Evolutionary conservation across 2,797 vertebrate genomes (phyloP), one percentile per base, ranked within the genome.

Genomic region (Botia kubotai): DNA sequence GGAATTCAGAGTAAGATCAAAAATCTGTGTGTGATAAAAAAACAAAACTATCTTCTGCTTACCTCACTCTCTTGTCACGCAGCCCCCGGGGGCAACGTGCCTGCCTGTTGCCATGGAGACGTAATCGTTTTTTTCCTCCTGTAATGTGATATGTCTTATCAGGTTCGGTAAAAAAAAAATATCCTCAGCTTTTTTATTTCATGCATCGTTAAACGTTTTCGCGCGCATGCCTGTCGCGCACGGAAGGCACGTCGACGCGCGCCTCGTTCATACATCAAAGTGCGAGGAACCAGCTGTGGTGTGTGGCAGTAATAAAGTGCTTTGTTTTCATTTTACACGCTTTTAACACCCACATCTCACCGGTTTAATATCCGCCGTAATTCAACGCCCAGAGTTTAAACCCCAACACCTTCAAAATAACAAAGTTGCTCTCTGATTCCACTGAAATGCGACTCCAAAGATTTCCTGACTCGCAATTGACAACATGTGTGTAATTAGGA

Each of bases 71-170:
- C 62, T 52, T 48, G 52, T 68, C 71, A 39, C 63, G n/a, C 72
- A 77, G 73, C 69, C 87, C 21, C 8, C n/a, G 33, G 26, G 52
- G 85, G 80, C 82, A 50, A 76, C 53, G 77, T 60, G 81, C 68
- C 82, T 72, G 62, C 75, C 66, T 70, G 87, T 88, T 88, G 72
- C 81, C 69, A 82, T 84, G 82, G 87, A 60, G 79, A 88, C 23
- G n/a, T 53, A 55, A 66, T 85, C 55, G 53, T 70, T 75, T 65
- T 58, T 48, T 68, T 63, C 71, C 77, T 72, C 72, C 83, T 74
- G 65, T 83, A 74, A 85, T 86, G 80, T 76, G 81, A 84, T 81
- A 26, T 46, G 75, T 84, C 75, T 87, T 84, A 85, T 86, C 86
- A 65, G 72, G 75, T 82, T 87, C 52, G 16, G 71, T 72, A 83